Conservation (phyloP, 2,797 vertebrate genomes). For the Karalla daura region DNA sequence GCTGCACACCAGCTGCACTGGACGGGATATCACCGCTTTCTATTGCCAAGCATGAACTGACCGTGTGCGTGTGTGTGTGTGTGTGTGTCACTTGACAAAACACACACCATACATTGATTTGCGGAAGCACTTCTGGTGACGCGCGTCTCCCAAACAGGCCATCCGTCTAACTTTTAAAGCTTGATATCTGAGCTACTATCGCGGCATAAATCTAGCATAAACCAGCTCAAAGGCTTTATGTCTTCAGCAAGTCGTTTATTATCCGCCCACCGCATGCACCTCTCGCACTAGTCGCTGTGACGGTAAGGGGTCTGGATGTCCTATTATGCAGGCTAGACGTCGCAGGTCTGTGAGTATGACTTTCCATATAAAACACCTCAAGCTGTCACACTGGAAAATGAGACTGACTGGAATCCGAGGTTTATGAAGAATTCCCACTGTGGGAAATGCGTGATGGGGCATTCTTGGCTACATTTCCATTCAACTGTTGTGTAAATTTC, state of each 20-base stretch:
- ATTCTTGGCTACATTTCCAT: slow-evolving; percentile 8
- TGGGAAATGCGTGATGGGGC: neutral
- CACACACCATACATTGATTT: slow-evolving; percentile 40
- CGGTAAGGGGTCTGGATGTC: slow-evolving; percentile 47
- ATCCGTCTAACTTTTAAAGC: slow-evolving; percentile 42
- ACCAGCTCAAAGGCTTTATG: slow-evolving; percentile 44
- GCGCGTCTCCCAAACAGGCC: slow-evolving; percentile 37
- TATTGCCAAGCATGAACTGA: slow-evolving; percentile 60
- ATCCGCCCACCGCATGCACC: slow-evolving; percentile 37
- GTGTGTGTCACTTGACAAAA: slow-evolving; percentile 54
- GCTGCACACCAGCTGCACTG: slow-evolving; percentile 71
- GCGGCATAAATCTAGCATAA: slow-evolving; percentile 52
- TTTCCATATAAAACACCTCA: slow-evolving; percentile 51
- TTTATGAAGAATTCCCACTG: slow-evolving; percentile 3
- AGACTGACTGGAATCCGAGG: slow-evolving; percentile 31
- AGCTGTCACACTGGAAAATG: slow-evolving; percentile 47
- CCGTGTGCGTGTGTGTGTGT: slow-evolving; percentile 26
- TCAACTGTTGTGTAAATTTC: neutral
- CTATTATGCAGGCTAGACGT: slow-evolving; percentile 42
- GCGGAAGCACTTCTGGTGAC: slow-evolving; percentile 13
- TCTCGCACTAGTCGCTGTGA: slow-evolving; percentile 29
- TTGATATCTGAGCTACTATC: slow-evolving; percentile 39
- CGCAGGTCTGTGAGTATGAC: slow-evolving; percentile 39
- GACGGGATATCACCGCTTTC: slow-evolving; percentile 55
- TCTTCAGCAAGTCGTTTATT: slow-evolving; percentile 58